Evolutionary conservation across 2,888 invertebrate genomes (phyloP), one percentile per base, ranked within the genome.

Genomic region (Pammene fasciana): DNA sequence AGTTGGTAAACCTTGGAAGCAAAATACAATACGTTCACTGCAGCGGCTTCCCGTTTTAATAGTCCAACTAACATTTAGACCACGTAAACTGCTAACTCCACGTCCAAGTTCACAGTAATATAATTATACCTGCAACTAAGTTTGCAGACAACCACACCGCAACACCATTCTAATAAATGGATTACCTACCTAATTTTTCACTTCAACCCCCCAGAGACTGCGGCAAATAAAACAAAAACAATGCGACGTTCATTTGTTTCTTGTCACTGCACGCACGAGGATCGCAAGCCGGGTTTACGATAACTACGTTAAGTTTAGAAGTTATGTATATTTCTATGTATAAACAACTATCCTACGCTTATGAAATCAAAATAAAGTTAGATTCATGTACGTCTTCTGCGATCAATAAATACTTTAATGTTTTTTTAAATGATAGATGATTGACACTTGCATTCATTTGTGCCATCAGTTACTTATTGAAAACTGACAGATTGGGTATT

Each of bases 191-290:
- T 68, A 68, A 68, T 68, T 68, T 68, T 68, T 68, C 68, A 68
- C 64, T 68, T 65, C 64, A 65, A 65, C 68, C 68, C 68, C 66
- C 68, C 64, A 38, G 68, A 68, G 68, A 65, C 68, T 68, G 68
- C 62, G 50, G 56, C 52, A 65, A 68, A 65, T 68, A 68, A 68
- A 68, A 68, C 64, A 68, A 65, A 68, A 68, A 65, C 68, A 65
- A 65, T 50, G 68, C 80, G 74, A 74, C 81, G 77, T 80, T 79
- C 84, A 83, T 86, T 86, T 84, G 81, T 86, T 84, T 83, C 81
- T 76, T 83, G 82, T 84, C 84, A 81, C 78, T 80, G 77, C 76
- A 75, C 70, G 70, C 64, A 68, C 64, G 57, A 52, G 45, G 64
- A 64, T 64, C 64, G 68, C 59, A 64, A 56, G 36, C 66, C 16